Evolutionary conservation across 1,140 invertebrate species (phyloP).

Genomic region (Amphibalanus amphitrite): DNA sequence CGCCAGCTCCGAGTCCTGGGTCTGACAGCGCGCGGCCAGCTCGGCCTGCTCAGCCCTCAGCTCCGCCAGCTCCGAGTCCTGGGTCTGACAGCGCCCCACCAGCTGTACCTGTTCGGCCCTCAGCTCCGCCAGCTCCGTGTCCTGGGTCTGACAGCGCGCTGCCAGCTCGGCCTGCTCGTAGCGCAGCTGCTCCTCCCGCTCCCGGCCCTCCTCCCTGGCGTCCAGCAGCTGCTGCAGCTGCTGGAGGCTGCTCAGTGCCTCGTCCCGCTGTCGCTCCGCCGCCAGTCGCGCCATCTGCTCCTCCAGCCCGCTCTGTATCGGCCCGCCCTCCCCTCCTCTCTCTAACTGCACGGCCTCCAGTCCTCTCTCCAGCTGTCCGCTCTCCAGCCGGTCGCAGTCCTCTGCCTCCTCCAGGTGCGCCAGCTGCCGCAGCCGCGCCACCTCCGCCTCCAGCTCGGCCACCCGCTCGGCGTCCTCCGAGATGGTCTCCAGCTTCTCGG

Average conservation of each 20-base stretch:
- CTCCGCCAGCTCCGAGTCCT: not conserved
- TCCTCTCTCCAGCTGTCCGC: not conserved
- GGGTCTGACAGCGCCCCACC: not conserved
- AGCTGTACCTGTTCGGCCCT: not conserved
- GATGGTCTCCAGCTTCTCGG: not conserved
- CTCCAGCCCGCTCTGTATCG: not conserved
- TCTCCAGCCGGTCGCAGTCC: not conserved
- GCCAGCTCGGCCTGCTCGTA: not conserved
- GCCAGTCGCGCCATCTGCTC: not conserved
- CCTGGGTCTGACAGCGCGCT: not conserved
- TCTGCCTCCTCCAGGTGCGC: not conserved
- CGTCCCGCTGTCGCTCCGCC: not conserved
- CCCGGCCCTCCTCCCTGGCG: not conserved
- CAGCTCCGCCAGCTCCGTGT: not conserved
- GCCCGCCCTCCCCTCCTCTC: not conserved
- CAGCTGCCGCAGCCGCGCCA: not conserved
- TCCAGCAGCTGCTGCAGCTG: not conserved
- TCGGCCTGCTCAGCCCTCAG: not conserved
- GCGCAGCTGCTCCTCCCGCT: not conserved
- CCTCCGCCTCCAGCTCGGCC: not conserved
- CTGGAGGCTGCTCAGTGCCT: not conserved
- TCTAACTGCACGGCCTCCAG: not conserved
- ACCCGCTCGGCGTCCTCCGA: not conserved
- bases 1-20: not conserved
- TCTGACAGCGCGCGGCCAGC: not conserved